phyloP scores from a whole-genome alignment of 2,888 invertebrate species.

The Cerceris rybyensis region DNA sequence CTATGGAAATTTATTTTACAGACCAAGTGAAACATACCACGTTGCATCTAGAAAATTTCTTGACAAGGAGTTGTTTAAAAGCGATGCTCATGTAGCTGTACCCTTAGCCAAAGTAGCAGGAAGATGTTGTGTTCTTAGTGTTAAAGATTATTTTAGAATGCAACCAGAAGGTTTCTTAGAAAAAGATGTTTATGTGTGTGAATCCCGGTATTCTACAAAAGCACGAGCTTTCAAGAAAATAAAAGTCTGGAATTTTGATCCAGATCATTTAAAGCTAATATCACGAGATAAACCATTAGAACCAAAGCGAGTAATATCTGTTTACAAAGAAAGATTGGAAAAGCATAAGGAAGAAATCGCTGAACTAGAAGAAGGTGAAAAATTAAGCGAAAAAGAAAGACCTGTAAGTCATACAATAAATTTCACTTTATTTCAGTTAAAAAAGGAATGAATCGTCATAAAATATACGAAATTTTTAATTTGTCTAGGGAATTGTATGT shows the following conservation, averaged over 20 bases:
- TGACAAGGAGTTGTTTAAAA: conserved; percentile 98
- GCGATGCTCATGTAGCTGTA: conserved; percentile 92
- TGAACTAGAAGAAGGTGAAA: conserved; percentile 91
- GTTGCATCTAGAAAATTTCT: conserved; percentile 96
- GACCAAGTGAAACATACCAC: conserved; percentile 98
- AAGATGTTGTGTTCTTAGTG: conserved; percentile 95
- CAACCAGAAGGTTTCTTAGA: conserved; percentile 93
- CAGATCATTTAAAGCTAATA: conserved; percentile 86
- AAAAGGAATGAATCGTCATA: background rate
- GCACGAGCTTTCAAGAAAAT: conserved; percentile 96
- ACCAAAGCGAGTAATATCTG: conserved; percentile 94
- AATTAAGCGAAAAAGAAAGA: conserved; percentile 92
- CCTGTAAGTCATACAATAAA: conserved; percentile 85
- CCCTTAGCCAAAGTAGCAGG: conserved; percentile 93
- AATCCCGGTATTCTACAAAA: conserved; percentile 95
- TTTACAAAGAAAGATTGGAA: conserved; percentile 94
- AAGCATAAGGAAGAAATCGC: conserved; percentile 95
- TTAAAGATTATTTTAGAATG: conserved; percentile 96
- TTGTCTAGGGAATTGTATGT: conserved; percentile 6
- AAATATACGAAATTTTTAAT: background rate
- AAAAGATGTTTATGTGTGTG: conserved; percentile 98
- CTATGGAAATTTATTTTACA: conserved; percentile 94
- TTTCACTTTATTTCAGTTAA: background rate
- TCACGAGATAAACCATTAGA: conserved; percentile 89
- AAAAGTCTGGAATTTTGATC: conserved; percentile 88